Conservation (phyloP, 2,113 vertebrate genomes). For the Alethe castanea region DNA sequence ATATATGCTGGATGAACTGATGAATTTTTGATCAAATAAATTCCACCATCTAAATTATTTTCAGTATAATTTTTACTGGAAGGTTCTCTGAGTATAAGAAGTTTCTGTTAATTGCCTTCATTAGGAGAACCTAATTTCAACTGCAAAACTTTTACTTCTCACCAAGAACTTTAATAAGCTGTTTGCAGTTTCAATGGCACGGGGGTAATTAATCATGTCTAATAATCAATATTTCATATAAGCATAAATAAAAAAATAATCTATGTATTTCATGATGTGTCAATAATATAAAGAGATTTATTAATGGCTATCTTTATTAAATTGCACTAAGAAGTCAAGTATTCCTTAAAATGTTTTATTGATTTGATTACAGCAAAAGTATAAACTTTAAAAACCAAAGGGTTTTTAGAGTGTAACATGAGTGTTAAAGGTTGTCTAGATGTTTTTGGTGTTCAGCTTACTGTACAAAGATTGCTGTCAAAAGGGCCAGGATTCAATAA, state of each 20-base stretch:
- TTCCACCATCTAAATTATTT: not conserved
- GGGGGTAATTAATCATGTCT: not conserved
- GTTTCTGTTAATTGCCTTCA: not conserved
- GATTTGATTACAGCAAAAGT: not conserved
- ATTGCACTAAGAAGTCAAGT: not conserved
- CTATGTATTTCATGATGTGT: not conserved
- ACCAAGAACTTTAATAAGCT: not conserved
- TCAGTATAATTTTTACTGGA: not conserved
- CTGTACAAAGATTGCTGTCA: not conserved
- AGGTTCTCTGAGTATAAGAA: not conserved
- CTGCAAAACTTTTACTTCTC: not conserved
- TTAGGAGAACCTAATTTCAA: not conserved
- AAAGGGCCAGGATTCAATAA: not conserved
- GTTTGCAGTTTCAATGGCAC: not conserved
- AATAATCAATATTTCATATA: not conserved
- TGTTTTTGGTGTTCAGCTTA: not conserved
- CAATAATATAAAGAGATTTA: not conserved
- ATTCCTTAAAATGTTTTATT: not conserved
- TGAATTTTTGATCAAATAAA: conserved; percentile 1
- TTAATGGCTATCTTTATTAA: not conserved
- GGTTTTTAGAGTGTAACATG: not conserved
- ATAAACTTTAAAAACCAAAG: not conserved
- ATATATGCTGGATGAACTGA: not conserved
- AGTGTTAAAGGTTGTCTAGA: not conserved
- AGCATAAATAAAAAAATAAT: not conserved